Base-by-base conservation (phyloP, 1,140 invertebrate genomes). In the Aphelinus certus region DNA sequence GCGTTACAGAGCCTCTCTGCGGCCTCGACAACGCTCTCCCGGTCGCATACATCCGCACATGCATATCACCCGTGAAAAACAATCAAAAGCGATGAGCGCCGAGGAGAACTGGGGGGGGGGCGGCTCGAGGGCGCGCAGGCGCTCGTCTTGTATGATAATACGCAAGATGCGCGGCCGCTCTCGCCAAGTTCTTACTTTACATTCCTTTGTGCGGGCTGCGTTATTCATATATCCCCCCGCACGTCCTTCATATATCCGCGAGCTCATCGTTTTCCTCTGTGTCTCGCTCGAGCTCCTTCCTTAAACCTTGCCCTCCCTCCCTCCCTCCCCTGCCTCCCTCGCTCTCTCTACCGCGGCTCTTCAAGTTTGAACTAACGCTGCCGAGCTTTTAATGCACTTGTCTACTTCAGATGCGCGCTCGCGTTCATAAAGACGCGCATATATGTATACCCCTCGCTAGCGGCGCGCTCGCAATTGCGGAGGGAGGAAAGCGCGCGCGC, bases 351-450 rank as follows among this genome's bases (percentile, higher is more conserved):
- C 68, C 61, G 76, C 63, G 71, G 79, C 85, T 84, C 84, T 86
- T 85, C 73, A 84, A 81, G 82, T 83, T 84, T 84, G 84, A 86
- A 85, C 85, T 84, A 86, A 86, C 84, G 84, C 83, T 69, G 9
- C 85, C 84, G 82, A 83, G 85, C 82, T 86, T 87, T 87, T 87
- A 87, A 87, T 87, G 85, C 86, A 87, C 86, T 88, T 87, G 86
- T 87, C 86, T 87, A 84, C 85, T 87, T 80, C 74, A 84, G 83
- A 85, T 87, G 85, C 84, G 26, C 26, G 26, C 26, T 26, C 26
- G 26, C 26, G 83, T 82, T 85, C 83, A 87, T 87, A 87, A 87
- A 88, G 85, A 86, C 83, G 83, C 83, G 82, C 83, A 85, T 84
- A 82, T 76, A 82, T 77, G 71, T 49, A 65, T 71, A 45, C 45